Evolutionary conservation across 2,888 invertebrate genomes (phyloP).

Genomic region (Hirtodrosophila alboralis): DNA sequence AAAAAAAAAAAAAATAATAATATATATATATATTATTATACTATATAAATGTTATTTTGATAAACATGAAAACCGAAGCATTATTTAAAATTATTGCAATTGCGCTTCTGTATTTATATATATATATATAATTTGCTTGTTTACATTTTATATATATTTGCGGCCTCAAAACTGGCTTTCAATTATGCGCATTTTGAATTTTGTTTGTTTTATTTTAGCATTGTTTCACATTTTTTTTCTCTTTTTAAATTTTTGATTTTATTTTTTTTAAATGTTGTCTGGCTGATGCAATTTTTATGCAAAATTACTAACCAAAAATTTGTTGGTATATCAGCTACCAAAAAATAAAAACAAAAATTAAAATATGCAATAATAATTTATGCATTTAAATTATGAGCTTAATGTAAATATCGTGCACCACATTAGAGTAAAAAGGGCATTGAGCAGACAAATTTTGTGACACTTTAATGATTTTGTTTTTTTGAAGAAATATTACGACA

Average conservation of each 20-base stretch:
- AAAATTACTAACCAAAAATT: conserved; percentile 70
- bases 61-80: conserved; percentile 44
- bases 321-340: conserved; percentile 39
- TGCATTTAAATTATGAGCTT: conserved; percentile 69
- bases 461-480: conserved; percentile 52
- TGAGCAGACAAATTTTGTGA: conserved; percentile 44
- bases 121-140: conserved; percentile 46
- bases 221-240: no score
- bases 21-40: conserved; percentile 5
- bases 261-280: conserved; percentile 28
- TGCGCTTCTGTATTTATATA: conserved; percentile 68
- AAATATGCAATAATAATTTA: conserved; percentile 32
- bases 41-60: conserved; percentile 21
- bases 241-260: conserved; percentile 29
- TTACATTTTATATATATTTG: conserved; percentile 17
- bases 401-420: conserved; percentile 59
- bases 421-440: conserved; percentile 66
- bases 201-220: conserved; percentile 55
- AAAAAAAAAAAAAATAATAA: conserved; percentile 7
- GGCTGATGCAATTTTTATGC: conserved; percentile 76
- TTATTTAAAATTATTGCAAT: conserved; percentile 73
- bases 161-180: conserved; percentile 66
- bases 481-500: neutral
- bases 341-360: conserved; percentile 8
- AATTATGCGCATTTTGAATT: conserved; percentile 63